These are phyloP conservation scores for Ispidina lecontei DNA, from an alignment of 2,797 vertebrate species.

Conservation along the genomic window DNA sequence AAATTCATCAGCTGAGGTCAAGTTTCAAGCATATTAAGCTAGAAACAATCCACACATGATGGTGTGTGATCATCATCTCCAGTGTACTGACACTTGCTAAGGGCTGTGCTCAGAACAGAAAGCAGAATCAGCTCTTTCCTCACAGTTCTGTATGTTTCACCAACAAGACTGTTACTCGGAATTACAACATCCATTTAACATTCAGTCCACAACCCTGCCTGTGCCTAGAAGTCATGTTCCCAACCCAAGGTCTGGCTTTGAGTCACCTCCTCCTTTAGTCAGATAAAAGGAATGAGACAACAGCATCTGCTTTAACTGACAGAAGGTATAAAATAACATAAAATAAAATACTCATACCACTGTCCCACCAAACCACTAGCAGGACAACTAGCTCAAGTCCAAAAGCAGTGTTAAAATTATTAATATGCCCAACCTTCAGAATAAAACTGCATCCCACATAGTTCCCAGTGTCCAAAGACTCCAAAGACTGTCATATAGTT, in stretches of 20 bases:
- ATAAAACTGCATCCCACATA: background rate
- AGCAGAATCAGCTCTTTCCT: background rate
- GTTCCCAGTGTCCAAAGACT: background rate
- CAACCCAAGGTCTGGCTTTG: background rate
- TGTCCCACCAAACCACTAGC: background rate
- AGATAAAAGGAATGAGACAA: background rate
- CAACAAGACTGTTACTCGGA: background rate
- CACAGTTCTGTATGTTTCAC: background rate
- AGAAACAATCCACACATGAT: background rate
- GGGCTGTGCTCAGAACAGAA: background rate
- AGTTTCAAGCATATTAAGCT: background rate
- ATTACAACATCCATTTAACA: background rate
- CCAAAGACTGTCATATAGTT: background rate
- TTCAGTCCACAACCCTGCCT: background rate
- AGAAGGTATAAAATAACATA: background rate
- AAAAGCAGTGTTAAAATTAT: background rate
- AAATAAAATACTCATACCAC: background rate
- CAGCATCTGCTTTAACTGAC: background rate
- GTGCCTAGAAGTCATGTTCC: background rate
- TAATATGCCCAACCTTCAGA: background rate
- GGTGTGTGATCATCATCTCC: background rate
- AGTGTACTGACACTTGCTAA: background rate
- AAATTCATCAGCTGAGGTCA: background rate
- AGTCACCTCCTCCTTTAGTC: background rate
- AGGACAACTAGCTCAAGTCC: background rate